Evolutionary conservation across 1,140 invertebrate species (phyloP).

Genomic region (Drosophila nannoptera): DNA sequence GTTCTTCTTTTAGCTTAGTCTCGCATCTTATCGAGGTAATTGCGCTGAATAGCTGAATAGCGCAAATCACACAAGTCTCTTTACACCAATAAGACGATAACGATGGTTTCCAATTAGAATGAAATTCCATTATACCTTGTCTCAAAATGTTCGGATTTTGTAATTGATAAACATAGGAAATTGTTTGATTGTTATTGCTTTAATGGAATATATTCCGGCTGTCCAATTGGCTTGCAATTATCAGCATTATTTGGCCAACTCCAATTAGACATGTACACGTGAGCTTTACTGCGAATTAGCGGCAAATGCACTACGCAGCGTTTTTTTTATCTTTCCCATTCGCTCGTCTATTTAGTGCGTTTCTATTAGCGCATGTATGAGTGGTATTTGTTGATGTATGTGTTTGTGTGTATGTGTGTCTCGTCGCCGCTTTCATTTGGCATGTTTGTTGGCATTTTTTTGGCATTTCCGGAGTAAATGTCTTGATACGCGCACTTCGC

Average conservation of each 20-base stretch:
- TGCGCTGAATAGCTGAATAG: too few relatives aligned
- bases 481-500: slow-evolving; percentile 54
- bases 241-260: neutral
- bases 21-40: too few relatives aligned
- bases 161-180: too few relatives aligned
- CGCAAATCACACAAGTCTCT: too few relatives aligned
- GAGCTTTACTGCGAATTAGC: neutral
- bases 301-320: slow-evolving; percentile 26
- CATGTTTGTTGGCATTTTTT: slow-evolving; percentile 56
- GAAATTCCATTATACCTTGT: too few relatives aligned
- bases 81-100: too few relatives aligned
- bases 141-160: too few relatives aligned
- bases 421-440: slow-evolving; percentile 38
- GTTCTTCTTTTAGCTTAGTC: too few relatives aligned
- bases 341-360: slow-evolving; percentile 21
- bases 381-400: neutral
- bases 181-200: too few relatives aligned
- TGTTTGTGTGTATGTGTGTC: slow-evolving; percentile 14
- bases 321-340: slow-evolving; percentile 5
- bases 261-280: slow-evolving; percentile 13
- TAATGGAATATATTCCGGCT: too few relatives aligned
- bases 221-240: neutral
- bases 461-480: slow-evolving; percentile 78
- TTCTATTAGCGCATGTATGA: slow-evolving; percentile 12
- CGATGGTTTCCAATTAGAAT: too few relatives aligned